These are phyloP conservation scores for Pseudochirops cupreus DNA, from an alignment of 2,797 vertebrate species.

Conservation along the genomic window DNA sequence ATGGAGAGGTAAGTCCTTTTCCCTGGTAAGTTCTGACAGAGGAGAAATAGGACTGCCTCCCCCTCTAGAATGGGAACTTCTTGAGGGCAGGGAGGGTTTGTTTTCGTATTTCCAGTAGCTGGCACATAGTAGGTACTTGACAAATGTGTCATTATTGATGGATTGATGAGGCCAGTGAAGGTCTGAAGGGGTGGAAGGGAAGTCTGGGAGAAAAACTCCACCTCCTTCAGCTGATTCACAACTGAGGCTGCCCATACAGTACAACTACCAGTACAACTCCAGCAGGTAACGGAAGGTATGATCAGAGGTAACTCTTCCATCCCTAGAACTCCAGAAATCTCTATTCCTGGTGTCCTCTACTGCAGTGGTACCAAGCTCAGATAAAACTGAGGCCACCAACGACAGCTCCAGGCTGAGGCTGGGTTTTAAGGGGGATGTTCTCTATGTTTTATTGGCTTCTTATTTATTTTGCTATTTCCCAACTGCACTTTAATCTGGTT, in stretches of 20 bases:
- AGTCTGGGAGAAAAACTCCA: not conserved
- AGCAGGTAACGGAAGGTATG: not conserved
- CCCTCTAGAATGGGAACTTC: not conserved
- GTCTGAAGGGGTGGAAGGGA: not conserved
- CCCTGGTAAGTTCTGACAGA: not conserved
- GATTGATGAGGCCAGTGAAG: not conserved
- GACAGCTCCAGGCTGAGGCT: not conserved
- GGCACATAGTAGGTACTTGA: too few species aligned
- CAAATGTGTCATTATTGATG: not conserved
- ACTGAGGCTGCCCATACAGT: not conserved
- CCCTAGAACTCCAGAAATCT: not conserved
- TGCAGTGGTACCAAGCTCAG: not conserved
- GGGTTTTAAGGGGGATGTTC: not conserved
- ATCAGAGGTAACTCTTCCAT: not conserved
- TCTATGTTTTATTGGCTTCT: not conserved
- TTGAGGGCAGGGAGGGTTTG: not conserved
- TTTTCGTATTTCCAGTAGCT: not conserved
- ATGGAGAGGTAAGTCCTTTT: not conserved
- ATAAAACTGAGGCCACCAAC: not conserved
- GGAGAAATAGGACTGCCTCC: not conserved
- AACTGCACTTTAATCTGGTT: not conserved
- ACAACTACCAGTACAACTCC: not conserved
- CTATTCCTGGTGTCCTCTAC: not conserved
- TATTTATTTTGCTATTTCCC: not conserved
- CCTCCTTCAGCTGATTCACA: not conserved